A percentile compares a stretch with the other conserved stretches of the same genome.
Conservation (phyloP, 2,113 vertebrate genomes). For the Hiodon alosoides region DNA sequence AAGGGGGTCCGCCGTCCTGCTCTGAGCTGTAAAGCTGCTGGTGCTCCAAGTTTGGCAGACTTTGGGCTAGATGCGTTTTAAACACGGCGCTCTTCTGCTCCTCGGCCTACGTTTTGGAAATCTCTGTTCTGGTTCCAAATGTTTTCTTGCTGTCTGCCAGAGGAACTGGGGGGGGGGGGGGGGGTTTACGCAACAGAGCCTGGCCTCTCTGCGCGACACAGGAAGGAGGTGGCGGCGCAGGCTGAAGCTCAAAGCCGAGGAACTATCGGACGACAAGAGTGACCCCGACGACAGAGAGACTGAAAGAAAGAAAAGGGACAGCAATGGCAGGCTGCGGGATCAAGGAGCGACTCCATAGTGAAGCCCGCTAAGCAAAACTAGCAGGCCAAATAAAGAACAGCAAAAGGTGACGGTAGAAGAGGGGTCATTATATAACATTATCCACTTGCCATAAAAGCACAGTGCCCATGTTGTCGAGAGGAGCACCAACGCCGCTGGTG, state of each 20-base stretch:
- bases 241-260: too few relatives aligned
- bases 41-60: too few relatives aligned
- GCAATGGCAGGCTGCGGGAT: not conserved
- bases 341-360: not conserved
- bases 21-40: not conserved
- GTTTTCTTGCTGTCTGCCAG: constrained; percentile 61
- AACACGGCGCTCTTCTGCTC: constrained; percentile 46
- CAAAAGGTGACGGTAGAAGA: not conserved
- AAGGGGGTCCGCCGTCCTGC: not conserved
- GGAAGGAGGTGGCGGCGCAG: constrained; percentile 39
- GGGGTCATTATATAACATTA: not conserved
- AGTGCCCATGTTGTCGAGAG: not conserved
- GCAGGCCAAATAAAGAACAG: not conserved
- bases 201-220: constrained; percentile 32
- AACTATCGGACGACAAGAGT: too few relatives aligned
- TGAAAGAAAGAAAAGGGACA: not conserved
- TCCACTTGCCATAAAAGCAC: not conserved
- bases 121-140: constrained; percentile 65
- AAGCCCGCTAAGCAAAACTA: not conserved
- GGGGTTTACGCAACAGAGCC: constrained; percentile 49
- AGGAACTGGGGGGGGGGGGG: constrained; percentile 24
- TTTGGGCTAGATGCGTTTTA: constrained; percentile 32
- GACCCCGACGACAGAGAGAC: too few relatives aligned
- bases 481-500: not conserved
- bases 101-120: constrained; percentile 45